Base-by-base conservation (phyloP, 1,140 invertebrate species). In the Holcopasites calliopsidis region DNA sequence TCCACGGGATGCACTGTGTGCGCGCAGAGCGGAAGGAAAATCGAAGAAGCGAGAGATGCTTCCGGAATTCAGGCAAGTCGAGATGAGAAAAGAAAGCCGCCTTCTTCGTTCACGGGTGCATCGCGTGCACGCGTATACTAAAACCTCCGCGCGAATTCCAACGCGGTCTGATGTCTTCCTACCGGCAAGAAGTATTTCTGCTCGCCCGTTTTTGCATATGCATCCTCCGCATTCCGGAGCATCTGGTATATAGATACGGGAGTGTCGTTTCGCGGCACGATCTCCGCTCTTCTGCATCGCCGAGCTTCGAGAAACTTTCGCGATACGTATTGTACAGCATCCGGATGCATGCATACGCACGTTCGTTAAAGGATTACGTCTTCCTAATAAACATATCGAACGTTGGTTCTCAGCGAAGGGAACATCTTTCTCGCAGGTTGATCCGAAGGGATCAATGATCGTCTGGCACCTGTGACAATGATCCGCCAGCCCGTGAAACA, bases 111-210 rank as follows among this genome's bases (percentile, higher is more conserved):
- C 76, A 47, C 49, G 54, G 61, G 58, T 35, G 44, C 23, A 42
- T 74, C 61, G 35, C 33, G 40, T 40, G 18, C 10, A 26, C 11
- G 2, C 18, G 57, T 23, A n/a, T n/a, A n/a, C 55, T 28, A 68
- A 77, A 66, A 35, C 33, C 60, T 33, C 18, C 26, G 54, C 49
- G 57, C 64, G 61, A 81, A 82, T 81, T 77, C 65, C 74, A 50
- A 49, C 50, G 62, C 74, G 62, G 35, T 18, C 47, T 58, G 57
- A 73, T 68, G 73, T 50, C 28, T 74, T 64, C 58, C 65, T 31
- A 16, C 35, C 49, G 44, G 50, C 38, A 74, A 78, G 47, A 61
- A 78, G 44, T 74, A 72, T 83, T 79, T 79, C 55, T 64, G 11
- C 66, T 47, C 65, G n/a, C n/a, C 21, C 49, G 33, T 76, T 76